phyloP scores from a whole-genome alignment of 2,113 vertebrate genomes.

The Lichenostomus cassidix region DNA sequence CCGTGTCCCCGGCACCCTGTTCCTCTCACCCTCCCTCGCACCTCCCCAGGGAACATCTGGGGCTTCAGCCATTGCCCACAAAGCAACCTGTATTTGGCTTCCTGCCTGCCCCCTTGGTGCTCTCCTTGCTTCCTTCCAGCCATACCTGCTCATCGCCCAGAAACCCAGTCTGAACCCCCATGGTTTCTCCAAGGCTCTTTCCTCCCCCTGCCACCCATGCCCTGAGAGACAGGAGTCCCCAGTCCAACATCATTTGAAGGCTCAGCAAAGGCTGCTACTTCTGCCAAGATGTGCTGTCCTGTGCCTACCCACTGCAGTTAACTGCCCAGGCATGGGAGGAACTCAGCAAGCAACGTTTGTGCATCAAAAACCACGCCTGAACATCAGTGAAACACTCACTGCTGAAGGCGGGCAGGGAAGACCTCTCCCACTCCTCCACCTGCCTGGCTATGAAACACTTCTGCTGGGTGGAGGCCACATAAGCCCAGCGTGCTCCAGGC shows the following conservation, averaged over 20 bases:
- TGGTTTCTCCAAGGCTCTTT: not conserved
- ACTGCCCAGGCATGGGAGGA: not conserved
- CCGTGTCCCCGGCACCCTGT: constrained; percentile 32
- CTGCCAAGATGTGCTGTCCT: not conserved
- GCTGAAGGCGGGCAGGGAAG: not conserved
- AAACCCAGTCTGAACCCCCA: not conserved
- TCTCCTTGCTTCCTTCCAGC: not conserved
- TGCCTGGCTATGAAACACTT: not conserved
- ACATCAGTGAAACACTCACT: not conserved
- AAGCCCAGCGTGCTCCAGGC: rapidly evolving
- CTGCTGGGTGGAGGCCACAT: not conserved
- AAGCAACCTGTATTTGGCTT: not conserved
- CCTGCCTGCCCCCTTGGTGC: not conserved
- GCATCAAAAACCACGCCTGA: rapidly evolving
- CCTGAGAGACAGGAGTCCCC: not conserved
- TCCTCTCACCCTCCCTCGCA: constrained; percentile 57
- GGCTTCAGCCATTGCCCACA: constrained; percentile 42
- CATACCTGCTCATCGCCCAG: not conserved
- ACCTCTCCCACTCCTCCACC: not conserved
- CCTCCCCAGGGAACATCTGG: constrained; percentile 42
- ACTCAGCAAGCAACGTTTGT: not conserved
- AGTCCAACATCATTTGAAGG: not conserved
- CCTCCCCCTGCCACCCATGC: rapidly evolving
- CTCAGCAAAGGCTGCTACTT: not conserved
- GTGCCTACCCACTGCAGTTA: not conserved